Conservation (phyloP, 2,113 vertebrate species). For the Puntigrus tetrazona region DNA sequence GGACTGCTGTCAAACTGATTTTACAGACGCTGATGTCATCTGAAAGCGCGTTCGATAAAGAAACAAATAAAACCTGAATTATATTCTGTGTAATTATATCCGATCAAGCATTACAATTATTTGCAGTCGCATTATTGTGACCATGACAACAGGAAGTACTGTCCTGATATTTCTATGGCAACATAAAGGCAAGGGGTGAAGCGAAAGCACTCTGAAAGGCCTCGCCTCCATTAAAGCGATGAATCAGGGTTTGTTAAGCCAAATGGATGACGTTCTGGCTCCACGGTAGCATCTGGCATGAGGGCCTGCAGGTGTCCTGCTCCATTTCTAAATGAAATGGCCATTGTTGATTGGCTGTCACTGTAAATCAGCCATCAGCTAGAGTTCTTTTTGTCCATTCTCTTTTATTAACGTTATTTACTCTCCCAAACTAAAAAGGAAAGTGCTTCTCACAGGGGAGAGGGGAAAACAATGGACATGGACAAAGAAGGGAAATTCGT, state of each 20-base stretch:
- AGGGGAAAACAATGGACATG: slow-evolving; percentile 16
- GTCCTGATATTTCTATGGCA: slow-evolving; percentile 27
- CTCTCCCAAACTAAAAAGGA: slow-evolving; percentile 3
- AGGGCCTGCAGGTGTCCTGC: slow-evolving; percentile 30
- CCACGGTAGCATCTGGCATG: slow-evolving; percentile 15
- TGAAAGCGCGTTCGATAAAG: neutral
- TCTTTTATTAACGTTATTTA: neutral
- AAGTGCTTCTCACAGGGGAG: slow-evolving; percentile 10
- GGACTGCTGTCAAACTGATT: neutral
- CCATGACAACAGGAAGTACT: slow-evolving; percentile 20
- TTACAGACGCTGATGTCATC: neutral
- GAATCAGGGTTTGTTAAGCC: slow-evolving; percentile 40
- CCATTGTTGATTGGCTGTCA: slow-evolving; percentile 36
- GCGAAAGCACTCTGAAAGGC: slow-evolving; percentile 30
- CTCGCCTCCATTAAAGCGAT: slow-evolving; percentile 38
- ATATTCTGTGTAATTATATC: slow-evolving; percentile 48
- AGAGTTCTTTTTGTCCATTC: neutral
- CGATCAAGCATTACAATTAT: slow-evolving; percentile 47
- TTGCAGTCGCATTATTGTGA: slow-evolving; percentile 29
- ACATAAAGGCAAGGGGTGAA: slow-evolving; percentile 15
- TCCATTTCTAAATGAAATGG: slow-evolving; percentile 42
- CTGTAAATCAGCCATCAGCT: slow-evolving; percentile 38
- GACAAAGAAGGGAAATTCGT: neutral
- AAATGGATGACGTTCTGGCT: slow-evolving; percentile 25
- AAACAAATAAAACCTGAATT: slow-evolving; percentile 31